phyloP scores from a whole-genome alignment of 2,888 invertebrate genomes.

The Cryptophagus acutangulus region DNA sequence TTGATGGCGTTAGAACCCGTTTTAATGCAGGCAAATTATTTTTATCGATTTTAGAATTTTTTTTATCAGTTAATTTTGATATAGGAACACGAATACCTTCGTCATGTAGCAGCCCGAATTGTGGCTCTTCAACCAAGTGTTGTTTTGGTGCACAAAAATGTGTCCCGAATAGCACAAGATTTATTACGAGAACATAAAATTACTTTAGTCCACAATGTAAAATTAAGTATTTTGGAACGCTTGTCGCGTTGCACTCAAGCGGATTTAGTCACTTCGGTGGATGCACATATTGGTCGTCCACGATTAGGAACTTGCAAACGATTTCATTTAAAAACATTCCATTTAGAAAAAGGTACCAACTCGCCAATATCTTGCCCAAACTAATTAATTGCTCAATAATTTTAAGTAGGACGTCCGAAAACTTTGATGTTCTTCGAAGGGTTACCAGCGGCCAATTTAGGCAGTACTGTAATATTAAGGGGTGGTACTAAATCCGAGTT shows the following conservation, averaged over 20 bases:
- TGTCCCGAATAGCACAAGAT: conserved; percentile 80
- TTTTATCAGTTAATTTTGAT: conserved; percentile 2
- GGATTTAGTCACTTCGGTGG: conserved; percentile 80
- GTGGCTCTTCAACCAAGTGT: conserved; percentile 78
- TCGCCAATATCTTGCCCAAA: too few relatives aligned
- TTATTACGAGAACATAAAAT: conserved; percentile 72
- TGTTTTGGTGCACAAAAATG: conserved; percentile 85
- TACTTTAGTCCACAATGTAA: conserved; percentile 84
- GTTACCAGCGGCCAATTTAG: conserved; percentile 74
- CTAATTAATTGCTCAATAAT: conserved; percentile 7
- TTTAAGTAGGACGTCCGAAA: conserved; percentile 59
- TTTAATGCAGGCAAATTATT: conserved; percentile 70
- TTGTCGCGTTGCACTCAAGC: conserved; percentile 76
- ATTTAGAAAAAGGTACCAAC: conserved; percentile 50
- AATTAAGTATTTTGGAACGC: conserved; percentile 73
- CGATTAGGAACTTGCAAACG: conserved; percentile 77
- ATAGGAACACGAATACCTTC: conserved; percentile 79
- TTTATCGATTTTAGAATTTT: background rate
- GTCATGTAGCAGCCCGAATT: conserved; percentile 81
- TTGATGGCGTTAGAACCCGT: conserved; percentile 92
- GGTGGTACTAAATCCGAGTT: conserved; percentile 71
- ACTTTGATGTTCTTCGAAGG: conserved; percentile 93
- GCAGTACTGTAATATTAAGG: conserved; percentile 82
- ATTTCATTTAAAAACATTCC: conserved; percentile 67
- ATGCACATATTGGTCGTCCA: conserved; percentile 78